Percentiles rank a stretch among this genome's conserved stretches.
Conservation (phyloP, 2,113 vertebrate species). For the Neotragus pygmaeus region DNA sequence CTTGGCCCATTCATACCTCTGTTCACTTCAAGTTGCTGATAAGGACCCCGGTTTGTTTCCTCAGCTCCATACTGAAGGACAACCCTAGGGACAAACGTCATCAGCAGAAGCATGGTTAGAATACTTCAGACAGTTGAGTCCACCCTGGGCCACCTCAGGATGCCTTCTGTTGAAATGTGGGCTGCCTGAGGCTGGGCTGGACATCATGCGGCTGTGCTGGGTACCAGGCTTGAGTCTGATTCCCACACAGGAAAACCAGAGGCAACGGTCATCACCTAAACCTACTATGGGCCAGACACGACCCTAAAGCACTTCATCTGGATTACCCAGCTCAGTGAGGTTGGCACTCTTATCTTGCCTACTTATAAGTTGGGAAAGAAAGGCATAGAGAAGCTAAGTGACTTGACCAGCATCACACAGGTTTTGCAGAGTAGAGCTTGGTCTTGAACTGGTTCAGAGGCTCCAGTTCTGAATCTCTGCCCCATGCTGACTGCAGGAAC, state of each 20-base stretch:
- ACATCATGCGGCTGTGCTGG: accelerated
- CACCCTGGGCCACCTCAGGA: not conserved
- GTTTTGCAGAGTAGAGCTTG: not conserved
- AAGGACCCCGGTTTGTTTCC: not conserved
- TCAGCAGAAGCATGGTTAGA: not conserved
- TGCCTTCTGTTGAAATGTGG: not conserved
- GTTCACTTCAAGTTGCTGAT: not conserved
- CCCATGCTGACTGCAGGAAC: not conserved
- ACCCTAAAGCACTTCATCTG: not conserved
- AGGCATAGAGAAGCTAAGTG: not conserved
- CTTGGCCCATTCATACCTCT: not conserved
- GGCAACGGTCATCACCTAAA: not conserved
- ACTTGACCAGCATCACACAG: not conserved
- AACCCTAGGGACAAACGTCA: not conserved
- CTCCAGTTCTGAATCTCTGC: not conserved
- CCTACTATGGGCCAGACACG: not conserved
- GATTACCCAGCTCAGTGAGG: not conserved
- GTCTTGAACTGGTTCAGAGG: not conserved
- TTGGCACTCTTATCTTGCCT: too few species aligned
- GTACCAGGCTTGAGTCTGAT: not conserved
- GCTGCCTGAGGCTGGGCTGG: not conserved
- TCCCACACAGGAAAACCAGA: not conserved
- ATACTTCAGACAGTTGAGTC: too few species aligned
- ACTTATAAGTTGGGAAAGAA: not conserved
- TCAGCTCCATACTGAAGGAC: not conserved